phyloP scores from a whole-genome alignment of 2,888 invertebrate species.

The Atherix ibis region DNA sequence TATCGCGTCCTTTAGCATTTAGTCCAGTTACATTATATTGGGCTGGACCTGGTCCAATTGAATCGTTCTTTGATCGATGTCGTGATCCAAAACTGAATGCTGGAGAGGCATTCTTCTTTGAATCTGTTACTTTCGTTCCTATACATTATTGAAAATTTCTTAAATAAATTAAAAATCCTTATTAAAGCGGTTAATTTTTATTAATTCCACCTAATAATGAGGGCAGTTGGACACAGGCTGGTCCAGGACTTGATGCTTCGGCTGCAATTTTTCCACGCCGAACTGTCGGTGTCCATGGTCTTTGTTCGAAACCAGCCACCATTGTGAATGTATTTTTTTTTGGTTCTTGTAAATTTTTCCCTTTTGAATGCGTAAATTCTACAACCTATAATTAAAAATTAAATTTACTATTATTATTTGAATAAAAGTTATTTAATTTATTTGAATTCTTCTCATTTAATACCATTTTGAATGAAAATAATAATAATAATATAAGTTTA shows the following conservation, averaged over 20 bases:
- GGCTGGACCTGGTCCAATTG: constrained; percentile 71
- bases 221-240: constrained; percentile 69
- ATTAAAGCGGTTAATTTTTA: too few species aligned
- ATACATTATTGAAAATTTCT: constrained; percentile 10
- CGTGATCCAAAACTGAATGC: constrained; percentile 67
- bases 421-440: too few species aligned
- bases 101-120: constrained; percentile 60
- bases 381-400: too few species aligned
- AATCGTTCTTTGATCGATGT: constrained; percentile 38
- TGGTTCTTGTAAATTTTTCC: neutral
- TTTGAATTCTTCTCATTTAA: too few species aligned
- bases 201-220: constrained; percentile 56
- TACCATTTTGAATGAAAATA: too few species aligned
- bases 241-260: constrained; percentile 72
- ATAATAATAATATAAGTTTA: too few species aligned
- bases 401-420: too few species aligned
- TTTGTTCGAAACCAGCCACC: constrained; percentile 55
- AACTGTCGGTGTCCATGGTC: constrained; percentile 82
- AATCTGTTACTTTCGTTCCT: constrained; percentile 65
- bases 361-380: neutral
- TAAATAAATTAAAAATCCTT: neutral
- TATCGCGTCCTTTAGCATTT: constrained; percentile 65
- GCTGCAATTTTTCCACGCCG: constrained; percentile 78
- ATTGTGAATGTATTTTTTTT: constrained; percentile 13
- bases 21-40: constrained; percentile 77